phyloP scores from a whole-genome alignment of 2,888 invertebrate genomes.

The Ennomos quercinarius region DNA sequence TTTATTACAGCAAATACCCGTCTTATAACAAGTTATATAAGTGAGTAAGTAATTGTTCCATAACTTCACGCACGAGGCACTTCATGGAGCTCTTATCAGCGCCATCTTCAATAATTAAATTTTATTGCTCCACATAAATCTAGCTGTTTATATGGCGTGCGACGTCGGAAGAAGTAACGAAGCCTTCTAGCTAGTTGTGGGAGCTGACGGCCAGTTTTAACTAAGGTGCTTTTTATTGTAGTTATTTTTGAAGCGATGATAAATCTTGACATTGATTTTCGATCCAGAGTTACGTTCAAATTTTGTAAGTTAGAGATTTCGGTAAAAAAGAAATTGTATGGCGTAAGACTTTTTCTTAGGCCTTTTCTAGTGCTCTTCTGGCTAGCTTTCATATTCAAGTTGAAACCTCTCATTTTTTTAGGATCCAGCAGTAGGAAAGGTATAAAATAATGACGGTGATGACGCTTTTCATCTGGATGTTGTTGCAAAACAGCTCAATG shows the following conservation, averaged over 20 bases:
- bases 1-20: conserved; percentile 5
- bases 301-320: background rate
- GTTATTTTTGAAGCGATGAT: no score
- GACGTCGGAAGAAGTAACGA: conserved; percentile 36
- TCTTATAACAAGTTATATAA: conserved; percentile 5
- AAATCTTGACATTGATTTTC: no score
- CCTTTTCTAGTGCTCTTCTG: no score
- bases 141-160: conserved; percentile 42
- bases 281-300: no score
- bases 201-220: conserved; percentile 8
- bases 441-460: no score
- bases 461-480: no score
- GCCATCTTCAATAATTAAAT: conserved; percentile 55
- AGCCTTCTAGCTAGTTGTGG: conserved; percentile 15
- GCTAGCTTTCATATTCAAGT: no score
- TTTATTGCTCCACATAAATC: conserved; percentile 52
- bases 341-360: no score
- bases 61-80: conserved; percentile 42
- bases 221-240: background rate
- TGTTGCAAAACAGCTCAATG: no score
- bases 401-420: no score
- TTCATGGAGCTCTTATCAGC: conserved; percentile 41
- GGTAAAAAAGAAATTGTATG: background rate
- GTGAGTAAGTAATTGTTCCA: conserved; percentile 34
- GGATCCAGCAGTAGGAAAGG: no score